phyloP scores from a whole-genome alignment of 2,888 invertebrate genomes.

The Drosophila pseudotakahashii region DNA sequence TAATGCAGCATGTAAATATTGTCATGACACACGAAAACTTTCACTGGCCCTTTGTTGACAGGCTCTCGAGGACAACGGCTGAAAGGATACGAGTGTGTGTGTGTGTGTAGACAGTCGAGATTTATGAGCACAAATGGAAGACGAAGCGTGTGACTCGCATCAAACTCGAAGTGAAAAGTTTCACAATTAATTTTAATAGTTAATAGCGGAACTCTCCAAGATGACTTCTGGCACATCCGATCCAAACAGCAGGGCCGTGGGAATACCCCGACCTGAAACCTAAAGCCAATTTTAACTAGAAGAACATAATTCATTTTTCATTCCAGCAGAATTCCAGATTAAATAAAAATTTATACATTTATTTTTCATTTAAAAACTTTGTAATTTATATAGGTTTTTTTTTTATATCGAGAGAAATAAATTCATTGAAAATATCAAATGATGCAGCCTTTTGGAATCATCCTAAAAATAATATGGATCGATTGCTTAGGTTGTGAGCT shows the following conservation, averaged over 20 bases:
- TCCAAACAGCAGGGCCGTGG: background rate
- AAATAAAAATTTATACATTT: no score
- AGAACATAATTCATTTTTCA: no score
- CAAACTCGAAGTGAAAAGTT: conserved; percentile 59
- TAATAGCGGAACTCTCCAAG: conserved; percentile 26
- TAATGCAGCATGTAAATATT: conserved; percentile 80
- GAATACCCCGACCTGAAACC: background rate
- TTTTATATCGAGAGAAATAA: no score
- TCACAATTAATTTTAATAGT: conserved; percentile 73
- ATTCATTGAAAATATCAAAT: no score
- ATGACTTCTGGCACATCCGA: conserved; percentile 4
- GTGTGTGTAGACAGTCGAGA: conserved; percentile 49
- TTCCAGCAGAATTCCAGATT: no score
- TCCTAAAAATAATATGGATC: no score
- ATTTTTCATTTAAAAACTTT: no score
- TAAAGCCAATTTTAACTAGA: no score
- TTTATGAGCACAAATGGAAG: conserved; percentile 53
- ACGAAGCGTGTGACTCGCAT: conserved; percentile 56
- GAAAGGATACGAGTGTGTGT: conserved; percentile 17
- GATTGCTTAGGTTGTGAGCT: no score
- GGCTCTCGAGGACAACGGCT: conserved; percentile 38
- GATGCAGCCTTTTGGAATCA: no score
- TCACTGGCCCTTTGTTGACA: conserved; percentile 72
- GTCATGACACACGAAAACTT: conserved; percentile 75
- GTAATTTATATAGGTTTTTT: no score